A percentile compares a stretch with the other conserved stretches of the same genome.
These are phyloP conservation scores for Novumbra hubbsi DNA, from an alignment of 2,797 vertebrate species.

Conservation along the genomic window DNA sequence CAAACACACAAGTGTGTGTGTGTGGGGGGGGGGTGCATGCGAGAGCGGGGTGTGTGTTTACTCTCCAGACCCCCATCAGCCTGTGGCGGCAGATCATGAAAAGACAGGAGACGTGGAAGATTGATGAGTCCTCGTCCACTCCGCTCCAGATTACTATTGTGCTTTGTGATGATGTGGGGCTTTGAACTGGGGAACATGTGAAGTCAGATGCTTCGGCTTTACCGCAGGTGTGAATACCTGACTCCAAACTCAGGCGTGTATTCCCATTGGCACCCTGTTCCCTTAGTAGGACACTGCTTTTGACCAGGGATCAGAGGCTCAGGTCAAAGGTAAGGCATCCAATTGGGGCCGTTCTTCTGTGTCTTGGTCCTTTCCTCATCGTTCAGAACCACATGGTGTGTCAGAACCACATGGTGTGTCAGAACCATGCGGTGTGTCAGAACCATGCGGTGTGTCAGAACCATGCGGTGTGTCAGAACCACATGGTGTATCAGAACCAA, in stretches of 20 bases:
- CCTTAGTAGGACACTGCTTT: neutral
- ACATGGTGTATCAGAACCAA: no score
- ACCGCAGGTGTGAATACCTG: constrained; percentile 48
- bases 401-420: no score
- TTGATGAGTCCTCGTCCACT: constrained; percentile 64
- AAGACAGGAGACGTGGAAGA: constrained; percentile 55
- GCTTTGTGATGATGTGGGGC: constrained; percentile 45
- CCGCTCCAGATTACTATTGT: constrained; percentile 53
- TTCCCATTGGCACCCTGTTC: neutral
- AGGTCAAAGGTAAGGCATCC: neutral
- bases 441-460: no score
- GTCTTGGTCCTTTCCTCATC: neutral
- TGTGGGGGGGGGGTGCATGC: neutral
- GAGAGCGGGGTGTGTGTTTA: constrained; percentile 32
- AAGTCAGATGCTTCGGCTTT: constrained; percentile 55
- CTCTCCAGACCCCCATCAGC: neutral
- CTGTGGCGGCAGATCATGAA: constrained; percentile 7
- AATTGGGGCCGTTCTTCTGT: neutral
- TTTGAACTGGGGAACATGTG: constrained; percentile 51
- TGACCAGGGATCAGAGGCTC: neutral
- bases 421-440: no score
- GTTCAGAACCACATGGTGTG: neutral
- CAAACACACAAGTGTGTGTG: constrained; percentile 6
- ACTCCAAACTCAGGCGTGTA: neutral
- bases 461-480: no score